phyloP scores from a whole-genome alignment of 2,113 vertebrate genomes.

The Alectura lathami region DNA sequence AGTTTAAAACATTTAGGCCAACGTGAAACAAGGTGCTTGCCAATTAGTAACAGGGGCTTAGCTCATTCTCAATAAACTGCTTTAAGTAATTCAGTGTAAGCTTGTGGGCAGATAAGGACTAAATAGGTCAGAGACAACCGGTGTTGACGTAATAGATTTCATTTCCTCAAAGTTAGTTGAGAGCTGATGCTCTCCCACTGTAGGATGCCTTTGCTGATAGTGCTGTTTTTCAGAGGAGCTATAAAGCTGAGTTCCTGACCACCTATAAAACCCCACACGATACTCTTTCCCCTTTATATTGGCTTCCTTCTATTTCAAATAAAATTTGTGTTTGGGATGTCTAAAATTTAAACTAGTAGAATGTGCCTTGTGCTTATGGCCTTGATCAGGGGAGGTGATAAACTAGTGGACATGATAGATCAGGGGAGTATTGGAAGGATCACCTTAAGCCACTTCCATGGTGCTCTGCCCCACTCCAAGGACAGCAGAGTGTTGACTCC shows the following conservation, averaged over 20 bases:
- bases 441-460: neutral
- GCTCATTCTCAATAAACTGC: slow-evolving; percentile 56
- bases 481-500: neutral
- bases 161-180: slow-evolving; percentile 60
- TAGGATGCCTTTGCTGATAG: slow-evolving; percentile 54
- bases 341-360: neutral
- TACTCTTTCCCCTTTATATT: neutral
- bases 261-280: neutral
- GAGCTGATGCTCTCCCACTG: slow-evolving; percentile 47
- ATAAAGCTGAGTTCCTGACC: slow-evolving; percentile 40
- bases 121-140: slow-evolving; percentile 69
- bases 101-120: slow-evolving; percentile 65
- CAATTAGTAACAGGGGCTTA: slow-evolving; percentile 64
- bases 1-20: slow-evolving; percentile 66
- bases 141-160: slow-evolving; percentile 70
- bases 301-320: neutral
- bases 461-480: neutral
- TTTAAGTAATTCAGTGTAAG: slow-evolving; percentile 65
- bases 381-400: neutral
- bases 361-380: neutral
- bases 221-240: slow-evolving; percentile 33
- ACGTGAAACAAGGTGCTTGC: slow-evolving; percentile 34
- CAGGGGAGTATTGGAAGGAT: neutral
- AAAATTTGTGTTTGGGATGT: neutral
- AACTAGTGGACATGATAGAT: neutral